These are phyloP conservation scores for Stegostoma tigrinum DNA, from an alignment of 2,113 vertebrate species.

Conservation along the genomic window DNA sequence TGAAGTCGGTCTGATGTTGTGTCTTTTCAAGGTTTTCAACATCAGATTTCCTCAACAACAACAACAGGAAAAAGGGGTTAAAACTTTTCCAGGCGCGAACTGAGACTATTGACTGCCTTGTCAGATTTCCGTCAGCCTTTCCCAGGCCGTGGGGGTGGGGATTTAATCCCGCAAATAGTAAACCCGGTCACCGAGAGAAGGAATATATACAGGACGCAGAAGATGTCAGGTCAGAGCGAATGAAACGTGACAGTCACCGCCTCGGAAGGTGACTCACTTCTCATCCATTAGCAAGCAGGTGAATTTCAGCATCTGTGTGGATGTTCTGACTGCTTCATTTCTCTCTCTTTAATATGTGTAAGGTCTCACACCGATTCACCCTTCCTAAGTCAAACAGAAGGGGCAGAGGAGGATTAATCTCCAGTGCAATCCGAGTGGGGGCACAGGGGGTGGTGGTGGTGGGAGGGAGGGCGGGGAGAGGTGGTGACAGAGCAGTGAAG, in stretches of 20 bases:
- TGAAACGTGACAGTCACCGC: neutral
- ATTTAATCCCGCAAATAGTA: neutral
- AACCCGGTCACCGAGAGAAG: neutral
- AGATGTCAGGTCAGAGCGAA: neutral
- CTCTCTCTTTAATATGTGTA: neutral
- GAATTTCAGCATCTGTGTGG: neutral
- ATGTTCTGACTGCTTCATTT: neutral
- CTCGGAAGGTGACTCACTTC: no score
- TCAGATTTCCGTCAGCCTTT: neutral
- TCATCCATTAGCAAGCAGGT: neutral
- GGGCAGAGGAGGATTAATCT: neutral
- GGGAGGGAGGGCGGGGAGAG: neutral
- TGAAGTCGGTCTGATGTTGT: neutral
- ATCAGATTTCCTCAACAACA: neutral
- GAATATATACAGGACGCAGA: neutral
- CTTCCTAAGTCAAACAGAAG: neutral
- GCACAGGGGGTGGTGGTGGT: no score
- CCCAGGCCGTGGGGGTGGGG: no score
- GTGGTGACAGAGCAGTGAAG: neutral
- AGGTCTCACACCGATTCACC: neutral
- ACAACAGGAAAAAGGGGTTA: neutral
- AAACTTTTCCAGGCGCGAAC: neutral
- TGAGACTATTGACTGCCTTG: no score
- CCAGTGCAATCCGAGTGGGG: neutral
- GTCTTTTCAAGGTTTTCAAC: neutral